These are phyloP conservation scores for Nyctereutes procyonoides DNA, from an alignment of 2,113 vertebrate species.

Conservation along the genomic window DNA sequence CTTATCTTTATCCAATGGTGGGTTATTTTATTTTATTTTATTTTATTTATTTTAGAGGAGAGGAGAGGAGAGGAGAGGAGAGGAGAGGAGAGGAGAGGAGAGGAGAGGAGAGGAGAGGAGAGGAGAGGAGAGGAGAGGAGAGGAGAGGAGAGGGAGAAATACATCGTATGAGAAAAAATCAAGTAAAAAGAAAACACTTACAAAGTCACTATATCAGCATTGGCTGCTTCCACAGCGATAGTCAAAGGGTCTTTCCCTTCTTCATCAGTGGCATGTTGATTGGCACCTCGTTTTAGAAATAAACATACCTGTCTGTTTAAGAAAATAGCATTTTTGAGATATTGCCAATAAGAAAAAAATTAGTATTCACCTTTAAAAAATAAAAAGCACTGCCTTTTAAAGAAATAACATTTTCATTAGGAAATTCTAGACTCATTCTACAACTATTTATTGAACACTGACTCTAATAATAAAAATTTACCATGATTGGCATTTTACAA, in stretches of 20 bases:
- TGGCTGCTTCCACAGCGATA: conserved; percentile 97
- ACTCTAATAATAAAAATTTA: conserved; percentile 38
- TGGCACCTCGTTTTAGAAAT: conserved; percentile 98
- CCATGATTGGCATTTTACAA: conserved; percentile 33
- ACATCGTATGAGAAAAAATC: background rate
- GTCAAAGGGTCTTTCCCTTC: conserved; percentile 95
- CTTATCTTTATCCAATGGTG: background rate
- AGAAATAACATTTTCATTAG: conserved; percentile 47
- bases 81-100: too few relatives aligned
- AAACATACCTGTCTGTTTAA: conserved; percentile 96
- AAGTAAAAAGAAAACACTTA: conserved; percentile 84
- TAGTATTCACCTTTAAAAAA: conserved; percentile 47
- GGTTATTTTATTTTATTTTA: too few relatives aligned
- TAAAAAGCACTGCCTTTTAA: conserved; percentile 9
- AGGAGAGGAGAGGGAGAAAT: too few relatives aligned
- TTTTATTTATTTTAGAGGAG: too few relatives aligned
- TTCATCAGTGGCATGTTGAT: conserved; percentile 96
- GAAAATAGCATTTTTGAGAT: conserved; percentile 53
- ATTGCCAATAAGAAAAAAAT: background rate
- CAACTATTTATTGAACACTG: conserved; percentile 10
- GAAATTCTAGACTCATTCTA: conserved; percentile 59
- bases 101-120: too few relatives aligned
- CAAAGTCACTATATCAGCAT: conserved; percentile 98
- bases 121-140: too few relatives aligned
- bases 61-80: too few relatives aligned